Evolutionary conservation across 2,797 vertebrate genomes (phyloP), one percentile per base, ranked within the genome.

Genomic region (Lateolabrax maculatus): DNA sequence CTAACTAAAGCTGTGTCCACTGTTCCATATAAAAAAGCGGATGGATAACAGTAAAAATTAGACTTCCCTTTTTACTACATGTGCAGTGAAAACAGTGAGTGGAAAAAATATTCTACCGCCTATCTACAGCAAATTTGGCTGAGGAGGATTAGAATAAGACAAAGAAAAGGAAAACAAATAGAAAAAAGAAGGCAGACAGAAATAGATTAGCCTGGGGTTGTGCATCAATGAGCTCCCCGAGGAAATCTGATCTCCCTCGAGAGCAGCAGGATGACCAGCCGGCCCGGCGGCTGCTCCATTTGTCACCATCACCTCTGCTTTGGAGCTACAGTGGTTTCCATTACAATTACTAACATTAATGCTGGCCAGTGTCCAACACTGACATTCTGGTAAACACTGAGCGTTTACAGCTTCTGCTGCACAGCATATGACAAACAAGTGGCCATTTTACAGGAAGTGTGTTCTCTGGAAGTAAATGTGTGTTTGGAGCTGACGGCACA

Each of bases 251-350:
- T 69, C 72, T 81, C 81, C 63, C 51, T 53, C 0, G 34, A 64
- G 84, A 85, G 80, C 68, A 67, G 80, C 57, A n/a, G 51, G 74
- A 84, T 62, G 75, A 76, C 81, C 83, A 56, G 56, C 60, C 41
- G 5, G 72, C 39, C 65, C 5, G 11, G 67, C 69, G 39, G 71
- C 55, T 74, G 85, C 73, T 68, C 79, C 71, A 84, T 91, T 87
- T 78, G 86, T 90, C 84, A 85, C 62, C 44, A 19, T 87, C 87
- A 69, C 76, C 70, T 78, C 76, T 75, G 83, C 75, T 82, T 70
- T 55, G 67, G 76, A 65, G 67, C 62, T 77, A 70, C 83, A 77
- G 52, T 56, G 63, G 68, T 63, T 85, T 87, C 67, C 72, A 73
- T 77, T 79, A 75, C 34, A 69, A 60, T 57, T 55, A 75, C 66